Conservation (phyloP, 1,140 invertebrate species). For the Hycleus cichorii region DNA sequence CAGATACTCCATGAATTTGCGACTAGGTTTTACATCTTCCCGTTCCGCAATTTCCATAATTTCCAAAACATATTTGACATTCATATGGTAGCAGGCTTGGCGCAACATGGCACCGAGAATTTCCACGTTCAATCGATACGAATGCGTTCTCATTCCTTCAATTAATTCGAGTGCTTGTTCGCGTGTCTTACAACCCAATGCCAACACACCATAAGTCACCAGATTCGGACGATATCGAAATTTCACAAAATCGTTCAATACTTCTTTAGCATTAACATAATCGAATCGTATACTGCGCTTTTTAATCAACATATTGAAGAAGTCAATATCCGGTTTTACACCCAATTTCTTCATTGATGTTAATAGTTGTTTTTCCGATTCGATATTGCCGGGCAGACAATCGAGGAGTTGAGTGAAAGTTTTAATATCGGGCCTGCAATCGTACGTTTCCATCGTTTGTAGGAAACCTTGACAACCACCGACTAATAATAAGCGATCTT, state of each 20-base stretch:
- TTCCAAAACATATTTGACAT: conserved; percentile 59
- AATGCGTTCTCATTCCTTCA: conserved; percentile 57
- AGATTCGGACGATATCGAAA: conserved; percentile 59
- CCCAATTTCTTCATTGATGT: conserved; percentile 49
- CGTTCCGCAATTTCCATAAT: conserved; percentile 57
- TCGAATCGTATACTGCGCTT: conserved; percentile 60
- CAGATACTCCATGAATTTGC: conserved; percentile 49
- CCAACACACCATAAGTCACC: conserved; percentile 79
- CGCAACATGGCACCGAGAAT: conserved; percentile 63
- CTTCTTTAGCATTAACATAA: conserved; percentile 51
- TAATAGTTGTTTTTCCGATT: conserved; percentile 61
- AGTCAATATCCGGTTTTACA: conserved; percentile 65
- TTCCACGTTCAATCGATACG: conserved; percentile 59
- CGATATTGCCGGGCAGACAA: conserved; percentile 54
- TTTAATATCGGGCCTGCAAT: conserved; percentile 66
- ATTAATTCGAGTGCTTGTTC: conserved; percentile 56
- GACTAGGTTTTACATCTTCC: conserved; percentile 53
- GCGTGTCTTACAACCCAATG: conserved; percentile 61
- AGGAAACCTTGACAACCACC: conserved; percentile 73
- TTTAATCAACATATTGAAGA: conserved; percentile 82
- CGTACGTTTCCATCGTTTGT: conserved; percentile 57
- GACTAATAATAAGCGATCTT: conserved; percentile 68
- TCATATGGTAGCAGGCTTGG: conserved; percentile 47
- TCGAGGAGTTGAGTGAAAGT: conserved; percentile 71
- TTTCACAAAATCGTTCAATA: conserved; percentile 49